Evolutionary conservation across 2,888 invertebrate species (phyloP), one percentile per base, ranked within the genome.

Genomic region (Aphodius granarius): DNA sequence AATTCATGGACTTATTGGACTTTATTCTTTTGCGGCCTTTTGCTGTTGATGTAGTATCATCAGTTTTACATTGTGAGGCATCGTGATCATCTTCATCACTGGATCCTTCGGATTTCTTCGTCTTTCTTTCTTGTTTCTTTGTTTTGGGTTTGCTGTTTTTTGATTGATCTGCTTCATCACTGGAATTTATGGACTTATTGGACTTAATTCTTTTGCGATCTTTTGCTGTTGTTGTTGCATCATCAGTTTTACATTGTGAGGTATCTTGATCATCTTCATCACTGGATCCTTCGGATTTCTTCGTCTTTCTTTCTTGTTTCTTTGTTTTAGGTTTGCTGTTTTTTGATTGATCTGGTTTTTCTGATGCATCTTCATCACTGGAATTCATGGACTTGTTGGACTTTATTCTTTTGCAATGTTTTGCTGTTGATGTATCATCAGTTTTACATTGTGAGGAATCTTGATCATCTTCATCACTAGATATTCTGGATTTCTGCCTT

Each of bases 111-210:
- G 23, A 15, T 16, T 64, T n/a, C n/a, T n/a, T 66, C 62, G 5
- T 66, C 66, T n/a, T 18, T 2, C 23, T 71, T 43, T 43, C n/a
- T 43, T 63, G 3, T 19, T 76, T 43, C n/a, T 74, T 73, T 17
- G 4, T 9, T 16, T 6, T 71, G 18, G 66, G 22, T 4, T 64
- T 71, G 23, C 13, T 9, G 19, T 66, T 70, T 16, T 13, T 72
- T 22, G 3, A 16, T 62, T 68, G 16, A 19, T 64, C 23, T n/a
- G n/a, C 71, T 22, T 76, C 64, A 16, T 17, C 22, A 21, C 4
- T 20, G 17, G 9, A 21, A 13, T 0, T 18, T n/a, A n/a, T n/a
- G n/a, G n/a, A n/a, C n/a, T n/a, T n/a, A n/a, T n/a, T n/a, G n/a
- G n/a, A n/a, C n/a, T n/a, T n/a, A n/a, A n/a, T n/a, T n/a, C n/a